These are phyloP conservation scores for Pinctada fucata DNA, from an alignment of 2,888 invertebrate genomes.

Conservation along the genomic window DNA sequence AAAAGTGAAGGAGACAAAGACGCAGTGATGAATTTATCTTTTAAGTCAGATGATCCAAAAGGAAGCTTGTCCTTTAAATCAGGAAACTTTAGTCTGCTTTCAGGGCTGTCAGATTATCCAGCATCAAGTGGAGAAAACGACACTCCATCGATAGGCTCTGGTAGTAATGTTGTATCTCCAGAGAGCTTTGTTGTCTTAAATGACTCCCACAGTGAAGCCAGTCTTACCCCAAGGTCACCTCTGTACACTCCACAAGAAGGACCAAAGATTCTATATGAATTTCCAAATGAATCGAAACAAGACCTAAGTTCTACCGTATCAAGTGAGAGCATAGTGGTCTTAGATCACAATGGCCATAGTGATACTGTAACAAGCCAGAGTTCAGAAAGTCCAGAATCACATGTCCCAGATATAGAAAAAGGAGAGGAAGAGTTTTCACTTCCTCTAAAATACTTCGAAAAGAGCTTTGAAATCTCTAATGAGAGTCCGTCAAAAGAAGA, in stretches of 20 bases:
- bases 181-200: background rate
- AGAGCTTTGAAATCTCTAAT: background rate
- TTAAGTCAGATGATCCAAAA: background rate
- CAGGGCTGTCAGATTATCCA: background rate
- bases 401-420: background rate
- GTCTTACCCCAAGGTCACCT: background rate
- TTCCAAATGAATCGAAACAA: background rate
- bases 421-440: background rate
- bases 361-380: background rate
- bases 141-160: no score
- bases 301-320: background rate
- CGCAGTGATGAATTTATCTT: background rate
- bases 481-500: background rate
- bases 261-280: background rate
- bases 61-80: background rate
- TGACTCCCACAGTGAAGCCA: background rate
- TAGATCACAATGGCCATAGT: background rate
- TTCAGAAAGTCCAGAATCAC: background rate
- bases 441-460: background rate
- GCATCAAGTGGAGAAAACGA: background rate
- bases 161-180: background rate
- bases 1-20: background rate
- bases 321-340: background rate
- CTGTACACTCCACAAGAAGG: background rate
- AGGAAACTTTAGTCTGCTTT: background rate